These are phyloP conservation scores for Bombus superbus DNA, from an alignment of 1,140 invertebrate genomes.

Conservation along the genomic window DNA sequence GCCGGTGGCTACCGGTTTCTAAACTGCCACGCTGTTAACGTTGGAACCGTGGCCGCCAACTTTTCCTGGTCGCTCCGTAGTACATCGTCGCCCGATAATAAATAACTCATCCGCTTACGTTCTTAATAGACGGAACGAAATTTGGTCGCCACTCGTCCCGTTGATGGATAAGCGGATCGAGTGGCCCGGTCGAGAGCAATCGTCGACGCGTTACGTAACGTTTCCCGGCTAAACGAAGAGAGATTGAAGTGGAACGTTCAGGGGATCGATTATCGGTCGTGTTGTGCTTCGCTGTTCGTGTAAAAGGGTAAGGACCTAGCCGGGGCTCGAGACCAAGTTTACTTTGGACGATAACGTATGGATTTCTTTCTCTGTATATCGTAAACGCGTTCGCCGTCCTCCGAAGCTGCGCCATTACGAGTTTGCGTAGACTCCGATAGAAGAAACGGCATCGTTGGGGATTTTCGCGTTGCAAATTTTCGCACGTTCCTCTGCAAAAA, in stretches of 20 bases:
- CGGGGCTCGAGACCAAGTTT: background rate
- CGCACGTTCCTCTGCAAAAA: too few species aligned
- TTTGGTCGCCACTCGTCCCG: background rate
- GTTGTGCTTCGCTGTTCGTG: background rate
- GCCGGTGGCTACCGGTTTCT: background rate
- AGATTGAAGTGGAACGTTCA: constrained; percentile 11
- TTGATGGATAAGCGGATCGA: background rate
- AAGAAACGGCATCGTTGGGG: too few species aligned
- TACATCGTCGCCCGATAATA: background rate
- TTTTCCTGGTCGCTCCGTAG: background rate
- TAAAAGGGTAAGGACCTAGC: constrained; percentile 2
- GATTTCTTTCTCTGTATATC: background rate
- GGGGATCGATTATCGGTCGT: background rate
- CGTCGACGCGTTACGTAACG: constrained; percentile 21
- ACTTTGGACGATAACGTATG: background rate
- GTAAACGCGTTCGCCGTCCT: background rate
- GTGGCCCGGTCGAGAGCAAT: background rate
- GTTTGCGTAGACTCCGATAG: background rate
- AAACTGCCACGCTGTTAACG: background rate
- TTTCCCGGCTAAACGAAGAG: background rate
- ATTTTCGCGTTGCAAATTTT: too few species aligned
- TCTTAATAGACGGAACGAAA: constrained; percentile 20
- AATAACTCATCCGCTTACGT: constrained; percentile 5
- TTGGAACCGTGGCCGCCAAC: background rate
- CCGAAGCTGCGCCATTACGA: background rate